Base-by-base conservation (phyloP, 2,888 invertebrate genomes). In the Eueremaeus valkanovi region DNA sequence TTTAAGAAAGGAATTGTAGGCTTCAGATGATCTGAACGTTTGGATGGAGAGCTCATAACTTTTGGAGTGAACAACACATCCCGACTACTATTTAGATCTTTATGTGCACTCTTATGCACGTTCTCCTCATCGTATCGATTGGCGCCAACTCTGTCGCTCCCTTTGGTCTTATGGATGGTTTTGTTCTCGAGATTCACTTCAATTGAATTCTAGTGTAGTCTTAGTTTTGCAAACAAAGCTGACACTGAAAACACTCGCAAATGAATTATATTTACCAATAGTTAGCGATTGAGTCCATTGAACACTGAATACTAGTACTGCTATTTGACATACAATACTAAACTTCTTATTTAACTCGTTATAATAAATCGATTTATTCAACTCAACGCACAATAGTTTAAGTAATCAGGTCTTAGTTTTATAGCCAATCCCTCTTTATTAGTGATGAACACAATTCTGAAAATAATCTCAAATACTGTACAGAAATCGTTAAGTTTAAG, bases 61-160 rank as follows among this genome's bases (percentile, higher is more conserved):
- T 31, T 31, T n/a, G 21, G 21, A 63, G 63, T 24, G 55, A 51
- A 29, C 21, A 58, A 24, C 58, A 58, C 31, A 11, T 5, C 29
- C 61, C 31, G 9, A 61, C 61, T 11, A 5, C n/a, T n/a, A n/a
- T n/a, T n/a, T n/a, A 55, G 61, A n/a, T 6, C 31, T 61, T 21
- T 18, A 3, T 16, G 9, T 18, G 27, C 18, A 1, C 18, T 63
- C 2, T 55, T n/a, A 29, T 16, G 3, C 40, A 40, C 63, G 33
- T 33, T 63, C 18, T 31, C 9, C 3, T 27, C 27, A 11, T 42
- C 21, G 6, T 40, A 68, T 68, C 68, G 68, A 68, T 68, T 68
- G 40, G 68, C 73, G 55, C 40, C 42, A 40, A 66, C 63, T 63
- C 74, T 66, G 45, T 74, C n/a, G 24, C 27, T 61, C 33, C 1